Percentiles rank a stretch among this genome's conserved stretches.
These are phyloP conservation scores for Chaetops frenatus DNA, from an alignment of 2,113 vertebrate species.

Conservation along the genomic window DNA sequence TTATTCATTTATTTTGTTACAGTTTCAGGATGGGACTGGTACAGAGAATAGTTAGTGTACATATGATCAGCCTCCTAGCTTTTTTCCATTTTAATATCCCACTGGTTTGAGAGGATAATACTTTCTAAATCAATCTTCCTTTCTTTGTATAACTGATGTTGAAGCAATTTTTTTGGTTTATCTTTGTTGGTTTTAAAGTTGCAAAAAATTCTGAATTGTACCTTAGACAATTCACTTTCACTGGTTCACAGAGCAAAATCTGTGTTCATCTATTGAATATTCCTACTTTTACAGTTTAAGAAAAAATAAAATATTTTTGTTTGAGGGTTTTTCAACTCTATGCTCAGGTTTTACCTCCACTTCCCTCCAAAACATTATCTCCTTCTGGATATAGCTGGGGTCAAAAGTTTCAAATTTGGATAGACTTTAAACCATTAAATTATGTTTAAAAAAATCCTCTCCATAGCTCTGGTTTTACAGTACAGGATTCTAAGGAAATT, in stretches of 20 bases:
- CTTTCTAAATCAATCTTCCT: not conserved
- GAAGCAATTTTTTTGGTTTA: not conserved
- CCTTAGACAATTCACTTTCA: not conserved
- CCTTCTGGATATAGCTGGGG: not conserved
- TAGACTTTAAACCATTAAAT: not conserved
- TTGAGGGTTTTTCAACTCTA: not conserved
- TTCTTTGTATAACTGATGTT: not conserved
- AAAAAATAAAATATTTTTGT: not conserved
- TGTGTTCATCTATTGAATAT: not conserved
- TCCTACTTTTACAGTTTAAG: not conserved
- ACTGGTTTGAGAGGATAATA: not conserved
- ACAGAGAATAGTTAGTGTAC: not conserved
- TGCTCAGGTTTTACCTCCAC: not conserved
- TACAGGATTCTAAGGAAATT: not conserved
- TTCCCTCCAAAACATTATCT: not conserved
- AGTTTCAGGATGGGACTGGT: not conserved
- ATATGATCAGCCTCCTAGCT: not conserved
- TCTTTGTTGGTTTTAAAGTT: not conserved
- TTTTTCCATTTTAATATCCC: not conserved
- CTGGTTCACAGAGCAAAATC: not conserved
- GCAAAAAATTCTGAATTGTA: not conserved
- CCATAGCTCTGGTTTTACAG: not conserved
- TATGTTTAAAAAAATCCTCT: not conserved
- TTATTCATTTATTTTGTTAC: not conserved
- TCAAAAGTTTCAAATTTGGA: not conserved